phyloP scores from a whole-genome alignment of 2,888 invertebrate genomes.

The Campopleginae sp. region DNA sequence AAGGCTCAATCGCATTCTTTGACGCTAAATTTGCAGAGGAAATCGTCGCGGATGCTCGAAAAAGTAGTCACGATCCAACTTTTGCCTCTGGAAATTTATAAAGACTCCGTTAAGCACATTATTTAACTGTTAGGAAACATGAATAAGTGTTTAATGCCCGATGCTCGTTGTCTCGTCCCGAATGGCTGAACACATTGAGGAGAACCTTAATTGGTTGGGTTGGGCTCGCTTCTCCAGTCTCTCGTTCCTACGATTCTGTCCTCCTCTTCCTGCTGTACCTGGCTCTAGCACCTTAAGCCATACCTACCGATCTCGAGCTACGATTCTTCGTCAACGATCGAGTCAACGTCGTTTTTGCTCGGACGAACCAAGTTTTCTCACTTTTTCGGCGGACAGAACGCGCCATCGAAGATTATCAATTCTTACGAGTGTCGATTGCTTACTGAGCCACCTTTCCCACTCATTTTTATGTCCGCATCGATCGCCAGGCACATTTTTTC shows the following conservation, averaged over 20 bases:
- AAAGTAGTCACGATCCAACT: not conserved
- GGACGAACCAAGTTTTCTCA: not conserved
- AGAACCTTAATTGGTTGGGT: conserved; percentile 69
- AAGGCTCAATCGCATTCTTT: too few species aligned
- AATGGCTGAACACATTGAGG: conserved; percentile 64
- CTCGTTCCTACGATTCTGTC: conserved; percentile 20
- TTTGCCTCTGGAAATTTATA: not conserved
- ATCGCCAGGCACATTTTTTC: not conserved
- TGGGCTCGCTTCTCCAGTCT: conserved; percentile 58
- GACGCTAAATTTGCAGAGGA: not conserved
- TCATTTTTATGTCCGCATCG: not conserved
- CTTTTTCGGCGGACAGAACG: not conserved
- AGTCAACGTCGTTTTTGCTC: not conserved
- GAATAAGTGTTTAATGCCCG: conserved; percentile 19
- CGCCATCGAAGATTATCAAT: not conserved
- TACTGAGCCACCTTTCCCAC: not conserved
- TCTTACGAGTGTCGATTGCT: not conserved
- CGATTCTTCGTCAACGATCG: conserved; percentile 34
- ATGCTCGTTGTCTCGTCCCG: conserved; percentile 49
- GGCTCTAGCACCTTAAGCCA: conserved; percentile 37
- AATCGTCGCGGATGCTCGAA: not conserved
- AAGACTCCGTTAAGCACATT: not conserved
- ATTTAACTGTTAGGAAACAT: conserved; percentile 18
- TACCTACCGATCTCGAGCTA: conserved; percentile 18
- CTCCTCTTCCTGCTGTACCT: conserved; percentile 59